Percentiles rank a stretch among this genome's conserved stretches.
Conservation (phyloP, 2,113 vertebrate genomes). For the Numida meleagris region DNA sequence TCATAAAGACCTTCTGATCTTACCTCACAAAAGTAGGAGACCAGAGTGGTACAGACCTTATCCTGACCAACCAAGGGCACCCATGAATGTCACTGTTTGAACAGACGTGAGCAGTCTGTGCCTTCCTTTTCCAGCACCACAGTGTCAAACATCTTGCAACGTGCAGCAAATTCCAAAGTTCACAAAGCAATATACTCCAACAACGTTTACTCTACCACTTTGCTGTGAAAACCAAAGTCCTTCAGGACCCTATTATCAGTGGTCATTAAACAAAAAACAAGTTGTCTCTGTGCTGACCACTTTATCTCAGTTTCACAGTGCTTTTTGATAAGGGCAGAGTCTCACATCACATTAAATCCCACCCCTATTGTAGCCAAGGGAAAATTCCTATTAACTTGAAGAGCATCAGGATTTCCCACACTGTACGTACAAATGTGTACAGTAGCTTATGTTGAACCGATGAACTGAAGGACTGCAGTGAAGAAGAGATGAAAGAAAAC, state of each 20-base stretch:
- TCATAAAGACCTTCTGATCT: neutral
- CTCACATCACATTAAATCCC: neutral
- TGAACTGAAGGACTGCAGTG: neutral
- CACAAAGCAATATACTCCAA: neutral
- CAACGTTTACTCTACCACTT: neutral
- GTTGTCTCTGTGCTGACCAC: neutral
- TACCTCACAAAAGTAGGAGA: neutral
- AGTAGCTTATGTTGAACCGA: neutral
- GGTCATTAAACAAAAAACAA: neutral
- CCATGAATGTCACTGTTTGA: neutral
- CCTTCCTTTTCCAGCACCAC: neutral
- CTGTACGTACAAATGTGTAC: neutral
- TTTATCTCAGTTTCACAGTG: neutral
- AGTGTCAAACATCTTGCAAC: neutral
- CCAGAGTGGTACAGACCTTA: neutral
- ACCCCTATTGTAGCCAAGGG: neutral
- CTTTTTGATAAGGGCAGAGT: neutral
- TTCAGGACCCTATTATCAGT: neutral
- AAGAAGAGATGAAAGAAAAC: slow-evolving; percentile 31
- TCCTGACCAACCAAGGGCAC: neutral
- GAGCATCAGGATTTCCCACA: neutral
- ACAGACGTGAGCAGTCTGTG: neutral
- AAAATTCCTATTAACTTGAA: neutral
- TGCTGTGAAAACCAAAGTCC: neutral
- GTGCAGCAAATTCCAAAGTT: neutral